Evolutionary conservation across 2,888 invertebrate genomes (phyloP), one percentile per base, ranked within the genome.

Genomic region (Tipula lateralis): DNA sequence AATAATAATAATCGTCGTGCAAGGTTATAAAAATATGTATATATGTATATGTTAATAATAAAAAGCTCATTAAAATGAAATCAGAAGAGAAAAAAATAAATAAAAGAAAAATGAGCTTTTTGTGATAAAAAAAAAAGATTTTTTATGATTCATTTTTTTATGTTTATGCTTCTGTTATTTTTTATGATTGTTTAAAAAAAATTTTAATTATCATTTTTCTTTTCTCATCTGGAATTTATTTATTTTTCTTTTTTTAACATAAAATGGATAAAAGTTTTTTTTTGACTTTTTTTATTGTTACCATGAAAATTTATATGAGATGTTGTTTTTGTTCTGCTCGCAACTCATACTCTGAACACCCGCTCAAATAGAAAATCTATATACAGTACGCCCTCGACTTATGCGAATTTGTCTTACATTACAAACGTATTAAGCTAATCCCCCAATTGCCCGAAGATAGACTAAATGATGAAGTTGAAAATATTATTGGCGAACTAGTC

Each of bases 51-150:
- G 16, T 50, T 50, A 16, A 50, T 50, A 50, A 50, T 50, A 50
- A 50, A 50, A 50, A 50, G 44, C 44, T 50, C 44, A 50, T 50
- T 50, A 50, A 50, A 50, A 50, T 50, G 44, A 50, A 50, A 50
- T 50, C 44, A 50, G 44, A 50, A 50, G 16, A 50, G 16, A 50
- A 16, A 44, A 50, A 16, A 39, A 6, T 13, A 39, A 39, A 39
- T 39, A 39, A 50, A 50, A 50, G 16, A 5, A 50, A 50, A 50
- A 50, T 50, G 44, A 50, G 44, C 44, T 50, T 50, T 50, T 50
- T 50, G 44, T 50, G 44, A 50, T 50, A 50, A 50, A 50, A 44
- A 34, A 44, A 16, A 50, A 50, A 16, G 16, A 50, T 50, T 50
- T 50, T 50, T 50, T 50, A 50, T 50, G 44, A 50, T 50, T 50